These are phyloP conservation scores for Sarcophaga rosellei DNA, from an alignment of 2,888 invertebrate genomes.

Conservation along the genomic window DNA sequence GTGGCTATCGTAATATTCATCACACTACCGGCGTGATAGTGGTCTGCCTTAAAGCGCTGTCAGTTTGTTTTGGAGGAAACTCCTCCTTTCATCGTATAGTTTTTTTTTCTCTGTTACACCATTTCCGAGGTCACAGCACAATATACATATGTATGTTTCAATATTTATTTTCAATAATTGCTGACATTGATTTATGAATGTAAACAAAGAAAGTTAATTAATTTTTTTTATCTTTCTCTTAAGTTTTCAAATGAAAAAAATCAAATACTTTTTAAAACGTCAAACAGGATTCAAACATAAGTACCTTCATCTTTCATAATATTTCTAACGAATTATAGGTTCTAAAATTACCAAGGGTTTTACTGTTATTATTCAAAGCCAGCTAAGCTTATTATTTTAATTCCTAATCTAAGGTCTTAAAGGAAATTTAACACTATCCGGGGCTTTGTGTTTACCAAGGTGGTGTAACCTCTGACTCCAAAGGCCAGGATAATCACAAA, in stretches of 20 bases:
- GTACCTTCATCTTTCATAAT: too few relatives aligned
- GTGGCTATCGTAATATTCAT: conserved; percentile 38
- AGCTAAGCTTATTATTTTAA: too few relatives aligned
- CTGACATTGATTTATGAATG: background rate
- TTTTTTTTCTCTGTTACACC: conserved; percentile 15
- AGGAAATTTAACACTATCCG: too few relatives aligned
- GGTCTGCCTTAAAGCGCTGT: conserved; percentile 49
- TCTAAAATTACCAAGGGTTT: too few relatives aligned
- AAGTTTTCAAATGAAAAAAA: background rate
- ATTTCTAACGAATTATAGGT: too few relatives aligned
- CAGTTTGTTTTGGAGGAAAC: conserved; percentile 8
- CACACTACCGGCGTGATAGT: conserved; percentile 56
- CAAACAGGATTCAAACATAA: too few relatives aligned
- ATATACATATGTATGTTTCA: background rate
- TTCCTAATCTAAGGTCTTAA: too few relatives aligned
- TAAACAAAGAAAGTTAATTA: background rate
- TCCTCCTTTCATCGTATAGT: conserved; percentile 48
- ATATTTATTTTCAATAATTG: background rate
- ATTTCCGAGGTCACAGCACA: conserved; percentile 21
- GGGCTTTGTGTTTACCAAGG: too few relatives aligned
- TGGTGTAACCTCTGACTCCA: too few relatives aligned
- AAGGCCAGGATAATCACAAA: too few relatives aligned
- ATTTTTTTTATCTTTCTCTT: background rate
- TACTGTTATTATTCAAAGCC: too few relatives aligned
- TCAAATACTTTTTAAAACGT: background rate